These are phyloP conservation scores for Ischnura elegans DNA, from an alignment of 2,888 invertebrate species.

Conservation along the genomic window DNA sequence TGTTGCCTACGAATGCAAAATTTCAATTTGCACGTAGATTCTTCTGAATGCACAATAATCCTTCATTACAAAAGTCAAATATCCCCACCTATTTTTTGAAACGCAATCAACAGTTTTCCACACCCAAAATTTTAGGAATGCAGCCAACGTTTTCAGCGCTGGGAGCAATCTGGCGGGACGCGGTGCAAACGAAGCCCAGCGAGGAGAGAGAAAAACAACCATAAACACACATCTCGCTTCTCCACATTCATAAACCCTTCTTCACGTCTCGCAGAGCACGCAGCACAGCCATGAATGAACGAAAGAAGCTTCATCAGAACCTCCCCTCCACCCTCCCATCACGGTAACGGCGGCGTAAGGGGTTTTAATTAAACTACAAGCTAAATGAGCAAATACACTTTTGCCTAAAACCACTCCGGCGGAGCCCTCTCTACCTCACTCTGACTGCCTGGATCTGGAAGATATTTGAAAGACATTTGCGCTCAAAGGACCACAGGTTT, in stretches of 20 bases:
- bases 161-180: too few species aligned
- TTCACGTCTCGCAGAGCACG: background rate
- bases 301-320: background rate
- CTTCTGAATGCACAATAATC: too few species aligned
- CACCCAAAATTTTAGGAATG: too few species aligned
- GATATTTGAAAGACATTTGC: slow-evolving; percentile 19
- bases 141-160: too few species aligned
- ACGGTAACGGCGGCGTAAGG: background rate
- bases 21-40: too few species aligned
- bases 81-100: too few species aligned
- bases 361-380: slow-evolving; percentile 51
- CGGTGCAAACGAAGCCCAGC: too few species aligned
- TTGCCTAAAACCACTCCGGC: slow-evolving; percentile 36
- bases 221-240: background rate
- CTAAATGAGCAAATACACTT: slow-evolving; percentile 43
- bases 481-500: background rate
- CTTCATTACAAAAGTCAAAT: too few species aligned
- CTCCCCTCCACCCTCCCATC: background rate
- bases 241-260: background rate
- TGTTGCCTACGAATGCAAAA: too few species aligned
- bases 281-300: background rate
- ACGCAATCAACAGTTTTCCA: too few species aligned
- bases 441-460: background rate
- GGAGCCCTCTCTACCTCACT: too few species aligned
- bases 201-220: slow-evolving; percentile 17